phyloP scores from a whole-genome alignment of 2,113 vertebrate genomes.

The Dromiciops gliroides region DNA sequence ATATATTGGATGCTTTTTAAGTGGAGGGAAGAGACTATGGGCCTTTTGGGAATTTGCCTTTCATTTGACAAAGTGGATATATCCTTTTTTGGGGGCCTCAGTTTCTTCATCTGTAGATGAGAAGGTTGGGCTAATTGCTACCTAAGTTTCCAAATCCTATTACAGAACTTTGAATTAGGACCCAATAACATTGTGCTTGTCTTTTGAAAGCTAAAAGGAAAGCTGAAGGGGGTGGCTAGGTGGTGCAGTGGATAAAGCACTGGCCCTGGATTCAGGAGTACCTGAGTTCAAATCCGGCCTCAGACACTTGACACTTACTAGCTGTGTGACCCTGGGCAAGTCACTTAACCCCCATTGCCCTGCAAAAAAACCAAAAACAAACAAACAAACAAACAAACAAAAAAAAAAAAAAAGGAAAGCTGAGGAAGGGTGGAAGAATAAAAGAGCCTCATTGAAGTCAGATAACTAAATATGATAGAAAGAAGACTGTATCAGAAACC shows the following conservation, averaged over 20 bases:
- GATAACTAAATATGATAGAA: not conserved
- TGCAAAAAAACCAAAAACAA: too few species aligned
- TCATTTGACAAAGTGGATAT: constrained; percentile 42
- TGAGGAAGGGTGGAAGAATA: not conserved
- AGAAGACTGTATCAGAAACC: not conserved
- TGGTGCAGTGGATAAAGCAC: too few species aligned
- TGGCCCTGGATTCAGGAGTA: too few species aligned
- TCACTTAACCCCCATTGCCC: too few species aligned
- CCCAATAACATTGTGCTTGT: not conserved
- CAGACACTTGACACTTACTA: too few species aligned
- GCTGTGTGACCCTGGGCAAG: too few species aligned
- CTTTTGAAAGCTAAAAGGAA: not conserved
- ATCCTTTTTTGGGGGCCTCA: not conserved
- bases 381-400: too few species aligned
- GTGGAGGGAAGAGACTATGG: constrained; percentile 60
- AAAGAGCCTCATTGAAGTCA: not conserved
- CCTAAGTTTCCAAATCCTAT: not conserved
- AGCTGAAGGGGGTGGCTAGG: not conserved
- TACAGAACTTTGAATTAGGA: constrained; percentile 51
- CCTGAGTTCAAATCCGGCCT: too few species aligned
- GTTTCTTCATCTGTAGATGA: not conserved
- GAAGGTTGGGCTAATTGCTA: not conserved
- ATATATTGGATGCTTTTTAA: constrained; percentile 69
- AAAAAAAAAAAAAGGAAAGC: not conserved
- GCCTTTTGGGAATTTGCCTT: constrained; percentile 73